A percentile compares a stretch with the other conserved stretches of the same genome.
phyloP scores from a whole-genome alignment of 2,888 invertebrate genomes.

The Schrankia costaestrigalis region DNA sequence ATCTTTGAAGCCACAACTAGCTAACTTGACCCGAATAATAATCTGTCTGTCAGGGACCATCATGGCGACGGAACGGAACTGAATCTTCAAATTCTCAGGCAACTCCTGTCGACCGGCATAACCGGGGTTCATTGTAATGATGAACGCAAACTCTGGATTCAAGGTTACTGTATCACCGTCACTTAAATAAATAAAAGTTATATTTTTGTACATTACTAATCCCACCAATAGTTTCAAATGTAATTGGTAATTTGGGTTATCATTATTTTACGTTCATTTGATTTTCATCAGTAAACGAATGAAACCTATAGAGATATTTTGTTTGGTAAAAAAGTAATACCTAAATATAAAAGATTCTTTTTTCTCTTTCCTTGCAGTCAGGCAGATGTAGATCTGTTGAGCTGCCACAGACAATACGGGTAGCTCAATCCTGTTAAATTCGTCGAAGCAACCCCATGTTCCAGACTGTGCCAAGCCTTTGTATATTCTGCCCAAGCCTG shows the following conservation, averaged over 20 bases:
- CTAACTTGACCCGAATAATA: conserved; percentile 93
- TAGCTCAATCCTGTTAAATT: conserved; percentile 94
- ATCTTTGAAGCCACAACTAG: conserved; percentile 93
- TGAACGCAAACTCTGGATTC: conserved; percentile 93
- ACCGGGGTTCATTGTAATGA: conserved; percentile 95
- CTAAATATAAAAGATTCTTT: conserved; percentile 81
- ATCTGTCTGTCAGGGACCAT: conserved; percentile 97
- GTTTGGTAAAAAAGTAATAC: too few relatives aligned
- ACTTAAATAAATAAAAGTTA: too few relatives aligned
- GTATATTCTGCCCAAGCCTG: conserved; percentile 84
- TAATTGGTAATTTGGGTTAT: too few relatives aligned
- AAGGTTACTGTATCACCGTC: conserved; percentile 91
- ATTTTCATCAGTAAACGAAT: too few relatives aligned
- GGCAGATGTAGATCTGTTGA: conserved; percentile 90
- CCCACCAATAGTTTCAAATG: too few relatives aligned
- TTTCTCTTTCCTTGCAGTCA: conserved; percentile 83
- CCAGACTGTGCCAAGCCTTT: conserved; percentile 94
- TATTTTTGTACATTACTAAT: too few relatives aligned
- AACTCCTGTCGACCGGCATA: conserved; percentile 95
- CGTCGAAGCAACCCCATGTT: conserved; percentile 96
- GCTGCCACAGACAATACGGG: conserved; percentile 96
- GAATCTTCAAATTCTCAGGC: conserved; percentile 94
- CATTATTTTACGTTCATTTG: too few relatives aligned
- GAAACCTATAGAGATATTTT: too few relatives aligned
- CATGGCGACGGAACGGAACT: conserved; percentile 94